A percentile compares a stretch with the other conserved stretches of the same genome.
Evolutionary conservation across 2,888 invertebrate genomes (phyloP).

Genomic region (Panopea generosa): DNA sequence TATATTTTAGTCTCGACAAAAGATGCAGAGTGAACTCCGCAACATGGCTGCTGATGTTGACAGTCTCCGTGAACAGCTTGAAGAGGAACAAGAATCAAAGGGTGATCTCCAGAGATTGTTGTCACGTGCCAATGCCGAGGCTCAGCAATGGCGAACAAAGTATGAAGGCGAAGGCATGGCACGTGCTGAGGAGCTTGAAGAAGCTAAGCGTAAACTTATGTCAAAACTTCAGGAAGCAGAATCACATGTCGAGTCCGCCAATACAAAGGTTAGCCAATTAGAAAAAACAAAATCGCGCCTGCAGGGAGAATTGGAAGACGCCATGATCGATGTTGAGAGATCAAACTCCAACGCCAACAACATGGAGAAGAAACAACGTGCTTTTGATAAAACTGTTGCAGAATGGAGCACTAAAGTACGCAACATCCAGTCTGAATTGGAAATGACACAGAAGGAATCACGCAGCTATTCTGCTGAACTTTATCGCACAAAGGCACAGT

Average conservation of each 20-base stretch:
- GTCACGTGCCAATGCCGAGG: conserved; percentile 99
- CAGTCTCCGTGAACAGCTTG: conserved; percentile 99
- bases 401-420: conserved; percentile 99
- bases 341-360: conserved; percentile 89
- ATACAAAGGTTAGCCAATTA: conserved; percentile 97
- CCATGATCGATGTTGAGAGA: conserved; percentile 98
- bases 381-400: conserved; percentile 99
- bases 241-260: conserved; percentile 98
- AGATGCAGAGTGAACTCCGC: conserved; percentile 92
- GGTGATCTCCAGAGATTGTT: conserved; percentile 99
- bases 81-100: conserved; percentile 99
- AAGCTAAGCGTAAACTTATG: conserved; percentile 89
- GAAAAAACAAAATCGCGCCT: conserved; percentile 99
- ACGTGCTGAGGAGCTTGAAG: conserved; percentile 86
- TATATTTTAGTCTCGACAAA: conserved; percentile 66
- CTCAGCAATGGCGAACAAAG: conserved; percentile 99
- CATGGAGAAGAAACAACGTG: conserved; percentile 99
- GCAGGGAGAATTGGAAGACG: conserved; percentile 98
- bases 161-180: conserved; percentile 95
- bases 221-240: conserved; percentile 98
- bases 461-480: conserved; percentile 99
- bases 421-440: conserved; percentile 94
- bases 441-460: conserved; percentile 99
- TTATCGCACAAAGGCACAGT: conserved; percentile 98
- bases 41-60: conserved; percentile 99